phyloP scores from a whole-genome alignment of 2,113 vertebrate genomes.

The Phalacrocorax pelagicus region DNA sequence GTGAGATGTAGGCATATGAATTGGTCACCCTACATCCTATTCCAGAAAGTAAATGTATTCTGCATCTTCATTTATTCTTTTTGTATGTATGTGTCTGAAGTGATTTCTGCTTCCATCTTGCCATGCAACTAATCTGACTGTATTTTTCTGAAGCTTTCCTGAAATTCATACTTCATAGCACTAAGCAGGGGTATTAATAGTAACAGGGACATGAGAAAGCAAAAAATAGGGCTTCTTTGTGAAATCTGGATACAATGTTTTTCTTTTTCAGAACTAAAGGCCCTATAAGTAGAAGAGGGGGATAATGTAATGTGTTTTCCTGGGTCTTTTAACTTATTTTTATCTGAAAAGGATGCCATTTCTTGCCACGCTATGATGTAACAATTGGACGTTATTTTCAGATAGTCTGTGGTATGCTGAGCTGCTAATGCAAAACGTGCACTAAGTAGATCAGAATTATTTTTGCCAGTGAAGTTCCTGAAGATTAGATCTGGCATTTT shows the following conservation, averaged over 20 bases:
- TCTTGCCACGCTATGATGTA: neutral
- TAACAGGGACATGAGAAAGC: neutral
- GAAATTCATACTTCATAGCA: neutral
- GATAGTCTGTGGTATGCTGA: neutral
- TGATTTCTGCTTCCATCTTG: neutral
- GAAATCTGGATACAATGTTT: neutral
- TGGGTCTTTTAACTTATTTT: neutral
- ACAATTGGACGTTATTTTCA: neutral
- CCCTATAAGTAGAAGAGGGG: neutral
- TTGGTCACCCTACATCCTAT: neutral
- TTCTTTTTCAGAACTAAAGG: neutral
- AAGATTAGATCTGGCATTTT: neutral
- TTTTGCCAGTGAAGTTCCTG: neutral
- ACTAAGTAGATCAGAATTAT: neutral
- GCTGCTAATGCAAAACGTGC: neutral
- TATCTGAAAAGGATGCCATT: neutral
- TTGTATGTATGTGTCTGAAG: neutral
- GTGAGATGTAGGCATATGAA: neutral
- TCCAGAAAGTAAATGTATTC: neutral
- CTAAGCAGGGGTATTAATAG: neutral
- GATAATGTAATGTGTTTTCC: neutral
- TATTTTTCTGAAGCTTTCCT: neutral
- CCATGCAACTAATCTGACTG: neutral
- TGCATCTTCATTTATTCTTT: neutral
- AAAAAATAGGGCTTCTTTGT: neutral